phyloP scores from a whole-genome alignment of 1,140 invertebrate species.

The Calosoma granatense region DNA sequence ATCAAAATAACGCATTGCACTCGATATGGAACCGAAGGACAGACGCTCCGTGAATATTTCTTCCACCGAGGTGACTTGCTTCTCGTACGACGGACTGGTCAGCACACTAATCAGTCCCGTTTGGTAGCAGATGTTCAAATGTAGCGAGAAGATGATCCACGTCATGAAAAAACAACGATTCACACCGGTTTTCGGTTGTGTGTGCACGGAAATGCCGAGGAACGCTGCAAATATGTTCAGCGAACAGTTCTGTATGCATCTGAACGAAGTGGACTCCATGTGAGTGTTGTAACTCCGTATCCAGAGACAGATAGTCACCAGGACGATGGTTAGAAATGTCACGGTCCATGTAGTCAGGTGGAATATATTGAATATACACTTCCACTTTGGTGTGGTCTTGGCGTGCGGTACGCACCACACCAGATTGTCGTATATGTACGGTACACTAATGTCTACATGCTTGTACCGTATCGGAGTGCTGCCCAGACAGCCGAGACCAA shows the following conservation, averaged over 20 bases:
- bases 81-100: conserved; percentile 13
- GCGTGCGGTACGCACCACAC: conserved; percentile 18
- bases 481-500: conserved; percentile 15
- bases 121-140: conserved; percentile 15
- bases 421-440: conserved; percentile 16
- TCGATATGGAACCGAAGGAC: neutral
- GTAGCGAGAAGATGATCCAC: conserved; percentile 18
- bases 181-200: conserved; percentile 2
- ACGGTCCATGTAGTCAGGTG: conserved; percentile 2
- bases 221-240: conserved; percentile 14
- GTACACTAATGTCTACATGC: conserved; percentile 13
- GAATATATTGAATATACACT: neutral
- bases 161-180: conserved; percentile 17
- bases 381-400: neutral
- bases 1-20: conserved; percentile 1
- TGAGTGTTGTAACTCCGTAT: neutral
- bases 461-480: conserved; percentile 8
- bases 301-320: conserved; percentile 14
- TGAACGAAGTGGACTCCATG: conserved; percentile 11
- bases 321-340: conserved; percentile 6
- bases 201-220: conserved; percentile 15
- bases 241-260: conserved; percentile 8
- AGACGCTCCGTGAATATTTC: conserved; percentile 14
- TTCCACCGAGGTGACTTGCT: conserved; percentile 16
- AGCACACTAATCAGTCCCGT: conserved; percentile 17